Base-by-base conservation (phyloP, 2,113 vertebrate species). In the Prionailurus viverrinus region DNA sequence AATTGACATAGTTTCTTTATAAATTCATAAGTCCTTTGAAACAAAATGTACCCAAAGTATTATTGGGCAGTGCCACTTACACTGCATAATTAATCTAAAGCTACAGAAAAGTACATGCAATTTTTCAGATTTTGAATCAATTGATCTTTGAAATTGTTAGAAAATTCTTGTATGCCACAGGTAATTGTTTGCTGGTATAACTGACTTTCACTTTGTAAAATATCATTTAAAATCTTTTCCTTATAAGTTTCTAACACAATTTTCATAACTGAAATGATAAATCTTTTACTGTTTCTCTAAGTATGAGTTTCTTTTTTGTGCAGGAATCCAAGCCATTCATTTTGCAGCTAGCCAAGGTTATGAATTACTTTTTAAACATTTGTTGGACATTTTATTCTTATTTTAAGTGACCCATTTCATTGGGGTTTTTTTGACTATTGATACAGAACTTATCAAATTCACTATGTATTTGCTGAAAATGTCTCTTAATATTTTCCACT, bases 1-100 rank as follows among this genome's bases (percentile, higher is more conserved):
- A 97, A 90, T 90, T 97, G 89, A 96, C 39, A 95, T 39, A 4
- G 78, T 84, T 95, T 97, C 65, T 55, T 89, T 53, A 58, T 93
- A 97, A 83, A 85, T 81, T 86, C 92, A 1, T 90, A 96, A 94
- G 16, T 95, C 39, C 33, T 96, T 96, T 89, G 83, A 97, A 68
- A 95, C n/a, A 92, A 97, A 95, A 92, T 95, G 79, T 87, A 92
- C n/a, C 83, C 21, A 87, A 86, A 83, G 9, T 55, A 68, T 96
- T 96, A 96, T 88, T 94, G 74, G 79, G 29, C 33, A 95, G 36
- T 94, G 65, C 71, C 55, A 83, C 55, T 95, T 95, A 53, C 18
- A 92, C 71, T n/a, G 11, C 23, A 82, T 96, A 85, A 96, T 51
- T 96, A 79, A 97, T 81, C 29, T 74, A 84, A 95, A 89, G 16